Percentiles rank a stretch among this genome's conserved stretches.
phyloP scores from a whole-genome alignment of 2,797 vertebrate species.

The Vespertilio murinus region DNA sequence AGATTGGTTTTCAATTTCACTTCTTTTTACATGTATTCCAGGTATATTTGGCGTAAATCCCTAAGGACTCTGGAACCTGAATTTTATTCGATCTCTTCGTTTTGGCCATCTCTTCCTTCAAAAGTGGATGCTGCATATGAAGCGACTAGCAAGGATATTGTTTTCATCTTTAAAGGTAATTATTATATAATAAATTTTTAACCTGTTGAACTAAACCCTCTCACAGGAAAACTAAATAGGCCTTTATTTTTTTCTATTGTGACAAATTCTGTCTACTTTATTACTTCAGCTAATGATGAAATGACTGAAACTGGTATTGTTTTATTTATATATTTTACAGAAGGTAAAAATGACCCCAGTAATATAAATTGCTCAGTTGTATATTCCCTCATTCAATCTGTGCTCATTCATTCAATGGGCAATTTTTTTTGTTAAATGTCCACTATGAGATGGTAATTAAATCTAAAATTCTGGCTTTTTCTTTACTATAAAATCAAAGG shows the following conservation, averaged over 20 bases:
- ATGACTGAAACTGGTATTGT: not conserved
- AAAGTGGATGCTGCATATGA: slow-evolving; percentile 91
- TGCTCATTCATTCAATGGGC: not conserved
- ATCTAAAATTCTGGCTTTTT: not conserved
- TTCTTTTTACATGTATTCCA: slow-evolving; percentile 70
- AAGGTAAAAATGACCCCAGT: not conserved
- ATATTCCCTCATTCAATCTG: not conserved
- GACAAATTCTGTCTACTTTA: not conserved
- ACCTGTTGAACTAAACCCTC: not conserved
- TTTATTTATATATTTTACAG: not conserved
- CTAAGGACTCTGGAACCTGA: slow-evolving; percentile 65
- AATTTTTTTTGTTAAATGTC: slow-evolving; percentile 15
- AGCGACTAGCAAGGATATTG: slow-evolving; percentile 79
- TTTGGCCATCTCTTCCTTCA: slow-evolving; percentile 86
- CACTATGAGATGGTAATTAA: not conserved
- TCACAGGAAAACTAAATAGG: not conserved
- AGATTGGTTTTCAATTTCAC: not conserved
- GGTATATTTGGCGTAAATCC: slow-evolving; percentile 87
- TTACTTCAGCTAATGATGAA: not conserved
- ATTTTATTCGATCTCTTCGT: slow-evolving; percentile 81
- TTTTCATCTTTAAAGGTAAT: slow-evolving; percentile 89
- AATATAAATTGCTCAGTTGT: not conserved
- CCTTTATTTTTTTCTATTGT: not conserved
- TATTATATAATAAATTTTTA: not conserved
- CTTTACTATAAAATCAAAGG: not conserved